Evolutionary conservation across 2,113 vertebrate species (phyloP), one percentile per base, ranked within the genome.

Genomic region (Notothenia coriiceps): DNA sequence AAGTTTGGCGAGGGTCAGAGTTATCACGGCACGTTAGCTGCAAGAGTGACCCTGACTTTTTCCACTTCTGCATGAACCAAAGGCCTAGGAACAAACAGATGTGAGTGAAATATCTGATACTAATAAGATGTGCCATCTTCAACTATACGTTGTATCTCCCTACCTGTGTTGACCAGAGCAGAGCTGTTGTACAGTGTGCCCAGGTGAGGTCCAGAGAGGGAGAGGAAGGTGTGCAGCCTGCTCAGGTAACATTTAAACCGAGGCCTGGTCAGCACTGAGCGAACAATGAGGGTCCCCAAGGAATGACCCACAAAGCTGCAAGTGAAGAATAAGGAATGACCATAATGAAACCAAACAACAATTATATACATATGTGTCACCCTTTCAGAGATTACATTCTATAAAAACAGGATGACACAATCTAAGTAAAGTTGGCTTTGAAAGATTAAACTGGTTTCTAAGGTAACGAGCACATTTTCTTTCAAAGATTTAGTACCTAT

Each of bases 61-160:
- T 99, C 98, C 98, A 99, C 89, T 99, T 99, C 94, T 99, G 98
- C 98, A 99, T 99, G 93, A 99, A 99, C 98, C 98, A 99, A 72
- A 99, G 96, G 65, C 98, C 98, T 99, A 82, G 3, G 7, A 71
- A 69, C 3, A 70, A 73, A 71, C 43, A 43, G 5, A 2, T 56
- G 0, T 18, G 9, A 33, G 9, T 52, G 15, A 29, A 74, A 64
- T 50, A 17, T 46, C 35, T 68, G 11, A 72, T 63, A 29, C 29
- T 67, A 2, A 14, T 15, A 29, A 29, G 10, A 15, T 67, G n/a
- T 1, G 2, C 17, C 0, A 7, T 35, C 15, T 14, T 33, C 12
- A 66, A 6, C 25, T 57, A 59, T 33, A 59, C n/a, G 20, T 56
- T 71, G 10, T 10, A 18, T 65, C 11, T 17, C 86, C 86, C 91